Evolutionary conservation across 1,140 invertebrate genomes (phyloP), one percentile per base, ranked within the genome.

Genomic region (Phortica variegata): DNA sequence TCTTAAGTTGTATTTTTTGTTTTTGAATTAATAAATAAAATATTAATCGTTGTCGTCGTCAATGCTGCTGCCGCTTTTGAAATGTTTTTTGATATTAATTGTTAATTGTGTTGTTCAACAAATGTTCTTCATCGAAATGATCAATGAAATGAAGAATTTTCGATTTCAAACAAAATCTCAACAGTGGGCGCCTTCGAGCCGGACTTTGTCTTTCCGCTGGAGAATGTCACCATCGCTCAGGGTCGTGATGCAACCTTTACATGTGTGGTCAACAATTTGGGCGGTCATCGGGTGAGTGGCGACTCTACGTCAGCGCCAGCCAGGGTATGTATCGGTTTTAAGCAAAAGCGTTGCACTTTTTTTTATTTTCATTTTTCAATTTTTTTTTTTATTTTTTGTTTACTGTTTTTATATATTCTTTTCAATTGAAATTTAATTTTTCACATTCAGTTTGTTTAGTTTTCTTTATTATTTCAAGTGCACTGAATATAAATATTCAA

Each of bases 281-380:
- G 89, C 73, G 88, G 89, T 85, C 89, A 91, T 83, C 87, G 89
- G 88, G 90, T 93, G 88, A 90, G 88, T 91, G 86, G 86, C 83
- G 87, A 88, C 79, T 60, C 65, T 68, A 43, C 63, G 51, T 83
- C 85, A 81, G 82, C 83, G 74, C 77, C 75, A 75, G 83, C 84
- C 82, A 87, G 86, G 84, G 85, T 86, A 84, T 84, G 84, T 86
- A 86, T 84, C 79, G 77, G 78, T 77, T 80, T 75, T 68, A 56
- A 34, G 9, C 18, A 46, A 18, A 56, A 59, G 40, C 49, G 49
- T 55, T 65, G 65, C 61, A 53, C 57, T 38, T 2, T 12, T 42
- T 34, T 20, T 4, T 6, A 40, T 15, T 49, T 20, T 13, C 21
- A 29, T 29, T 29, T 29, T 29, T 29, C 6, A 7, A 29, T 6